Evolutionary conservation across 2,797 vertebrate genomes (phyloP), one percentile per base, ranked within the genome.

Genomic region (Rhynchotus rufescens): DNA sequence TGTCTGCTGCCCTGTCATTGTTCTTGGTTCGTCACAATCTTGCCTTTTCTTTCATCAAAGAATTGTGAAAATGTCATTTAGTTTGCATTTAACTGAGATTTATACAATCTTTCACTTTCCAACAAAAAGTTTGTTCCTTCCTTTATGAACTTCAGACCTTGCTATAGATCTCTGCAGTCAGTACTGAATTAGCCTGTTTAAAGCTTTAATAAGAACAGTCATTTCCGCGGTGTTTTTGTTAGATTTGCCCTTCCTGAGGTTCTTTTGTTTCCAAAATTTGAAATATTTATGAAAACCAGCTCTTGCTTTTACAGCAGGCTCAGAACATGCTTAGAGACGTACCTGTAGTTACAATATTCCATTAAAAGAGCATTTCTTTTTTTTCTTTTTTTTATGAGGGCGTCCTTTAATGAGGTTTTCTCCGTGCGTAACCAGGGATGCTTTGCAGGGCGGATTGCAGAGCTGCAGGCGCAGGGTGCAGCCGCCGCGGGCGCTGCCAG

Each of bases 381-480:
- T 49, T 49, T 49, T 47, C 15, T 42, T 36, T 42, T 60, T 62
- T 61, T 38, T 20, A 64, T 57, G 68, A 80, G 76, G 22, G 86
- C 30, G 4, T 68, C 66, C 76, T 76, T 10, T 90, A 57, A 80
- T 44, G 79, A 68, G 2, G 1, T 22, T 15, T 60, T 80, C 75
- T 74, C 26, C 61, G 2, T 71, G 77, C 12, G 8, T 92, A 85
- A 95, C 87, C 52, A 86, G 40, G 83, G 78, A n/a, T 44, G 81
- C 45, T 21, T 56, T 52, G 59, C 82, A 54, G 49, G 67, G 73
- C 52, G 71, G 65, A 20, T 75, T 68, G 77, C 81, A 86, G 49
- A n/a, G 61, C 51, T 44, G 47, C 47, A 11, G 20, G 47, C 22
- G 10, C 22, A 21, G 47, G 47, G 11, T 49, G 47, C 49, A 14